Conservation (phyloP, 2,113 vertebrate genomes). For the Rissa tridactyla region DNA sequence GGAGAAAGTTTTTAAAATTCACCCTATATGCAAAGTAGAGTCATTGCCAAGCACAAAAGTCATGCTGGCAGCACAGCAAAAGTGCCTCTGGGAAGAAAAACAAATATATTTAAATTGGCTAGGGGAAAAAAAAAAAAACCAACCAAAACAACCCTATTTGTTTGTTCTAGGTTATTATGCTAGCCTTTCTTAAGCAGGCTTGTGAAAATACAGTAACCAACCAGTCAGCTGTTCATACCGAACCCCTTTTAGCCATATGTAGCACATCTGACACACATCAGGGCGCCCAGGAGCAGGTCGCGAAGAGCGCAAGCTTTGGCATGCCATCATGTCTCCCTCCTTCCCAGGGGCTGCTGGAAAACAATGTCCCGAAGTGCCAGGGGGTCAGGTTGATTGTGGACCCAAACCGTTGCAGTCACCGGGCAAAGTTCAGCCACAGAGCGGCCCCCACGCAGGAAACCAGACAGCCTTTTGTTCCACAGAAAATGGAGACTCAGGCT, state of each 20-base stretch:
- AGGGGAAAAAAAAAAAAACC: neutral
- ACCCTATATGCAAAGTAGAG: neutral
- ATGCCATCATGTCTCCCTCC: neutral
- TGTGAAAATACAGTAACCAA: neutral
- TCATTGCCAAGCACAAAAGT: neutral
- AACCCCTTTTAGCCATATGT: neutral
- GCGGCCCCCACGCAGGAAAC: accelerated
- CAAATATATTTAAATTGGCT: neutral
- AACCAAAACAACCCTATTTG: neutral
- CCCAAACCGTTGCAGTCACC: accelerated
- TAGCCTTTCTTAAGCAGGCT: neutral
- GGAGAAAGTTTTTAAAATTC: neutral
- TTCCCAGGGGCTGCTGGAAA: neutral
- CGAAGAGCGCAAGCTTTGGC: neutral
- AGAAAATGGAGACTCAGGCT: neutral
- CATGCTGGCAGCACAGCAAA: neutral
- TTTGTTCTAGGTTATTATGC: neutral
- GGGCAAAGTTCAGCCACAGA: neutral
- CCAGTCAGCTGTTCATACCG: neutral
- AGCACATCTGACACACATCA: accelerated
- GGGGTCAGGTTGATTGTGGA: accelerated
- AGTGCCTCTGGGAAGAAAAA: constrained; percentile 15
- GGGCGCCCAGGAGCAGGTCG: accelerated
- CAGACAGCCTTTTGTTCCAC: accelerated
- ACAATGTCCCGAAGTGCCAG: neutral